Evolutionary conservation across 2,797 vertebrate genomes (phyloP).

Genomic region (Clarias pachynema): DNA sequence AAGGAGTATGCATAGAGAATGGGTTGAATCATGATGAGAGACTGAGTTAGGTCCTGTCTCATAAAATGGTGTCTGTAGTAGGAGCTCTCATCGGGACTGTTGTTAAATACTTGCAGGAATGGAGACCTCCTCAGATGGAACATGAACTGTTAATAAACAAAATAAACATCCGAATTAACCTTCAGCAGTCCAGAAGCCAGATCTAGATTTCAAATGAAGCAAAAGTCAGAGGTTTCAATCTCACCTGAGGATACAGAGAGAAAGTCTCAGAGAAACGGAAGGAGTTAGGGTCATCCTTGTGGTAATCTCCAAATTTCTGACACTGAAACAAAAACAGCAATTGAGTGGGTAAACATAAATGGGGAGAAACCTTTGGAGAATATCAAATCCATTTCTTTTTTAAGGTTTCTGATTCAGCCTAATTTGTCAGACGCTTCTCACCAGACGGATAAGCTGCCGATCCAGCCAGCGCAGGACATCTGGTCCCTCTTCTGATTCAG

Average conservation of each 20-base stretch:
- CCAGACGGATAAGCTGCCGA: conserved; percentile 93
- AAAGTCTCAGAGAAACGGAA: conserved; percentile 98
- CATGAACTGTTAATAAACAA: conserved; percentile 87
- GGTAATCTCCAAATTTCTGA: conserved; percentile 98
- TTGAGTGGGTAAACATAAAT: not conserved
- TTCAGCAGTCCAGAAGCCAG: not conserved
- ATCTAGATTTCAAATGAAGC: not conserved
- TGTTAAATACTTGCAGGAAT: conserved; percentile 98
- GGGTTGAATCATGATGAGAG: conserved; percentile 96
- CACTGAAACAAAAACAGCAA: conserved; percentile 75
- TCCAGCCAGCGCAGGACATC: conserved; percentile 97
- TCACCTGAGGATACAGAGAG: conserved; percentile 95
- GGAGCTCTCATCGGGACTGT: conserved; percentile 96
- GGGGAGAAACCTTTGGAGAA: not conserved
- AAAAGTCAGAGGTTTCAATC: not conserved
- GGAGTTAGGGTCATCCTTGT: conserved; percentile 96
- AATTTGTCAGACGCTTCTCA: conserved; percentile 60
- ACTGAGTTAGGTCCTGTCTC: conserved; percentile 95
- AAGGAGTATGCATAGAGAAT: conserved; percentile 96
- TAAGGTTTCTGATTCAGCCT: not conserved
- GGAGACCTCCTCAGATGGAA: conserved; percentile 97
- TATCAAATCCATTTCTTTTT: not conserved
- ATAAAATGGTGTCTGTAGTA: conserved; percentile 97
- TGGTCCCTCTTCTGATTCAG: conserved; percentile 94
- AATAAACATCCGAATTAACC: not conserved